These are phyloP conservation scores for Leptinotarsa haldemani DNA, from an alignment of 2,888 invertebrate species.

Conservation along the genomic window DNA sequence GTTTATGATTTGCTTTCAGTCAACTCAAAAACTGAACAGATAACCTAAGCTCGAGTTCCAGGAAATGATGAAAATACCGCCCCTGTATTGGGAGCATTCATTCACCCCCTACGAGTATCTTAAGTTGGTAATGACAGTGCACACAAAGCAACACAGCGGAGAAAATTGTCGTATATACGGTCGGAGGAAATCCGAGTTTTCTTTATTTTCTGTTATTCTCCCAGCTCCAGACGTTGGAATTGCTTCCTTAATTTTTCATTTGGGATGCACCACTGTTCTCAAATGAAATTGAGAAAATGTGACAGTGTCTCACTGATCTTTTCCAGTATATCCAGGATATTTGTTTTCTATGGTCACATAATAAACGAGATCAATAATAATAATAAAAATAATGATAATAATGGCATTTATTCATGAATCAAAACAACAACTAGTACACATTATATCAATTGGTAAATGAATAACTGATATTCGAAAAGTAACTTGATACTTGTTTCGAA, in stretches of 20 bases:
- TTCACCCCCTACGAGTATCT: constrained; percentile 48
- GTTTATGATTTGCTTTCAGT: too few species aligned
- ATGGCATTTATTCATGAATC: too few species aligned
- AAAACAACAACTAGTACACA: too few species aligned
- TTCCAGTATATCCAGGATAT: not conserved
- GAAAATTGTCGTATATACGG: constrained; percentile 38
- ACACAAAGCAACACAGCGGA: constrained; percentile 36
- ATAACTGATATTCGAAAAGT: too few species aligned
- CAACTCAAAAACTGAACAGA: too few species aligned
- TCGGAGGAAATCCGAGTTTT: constrained; percentile 39
- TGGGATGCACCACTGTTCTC: constrained; percentile 17
- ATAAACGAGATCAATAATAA: too few species aligned
- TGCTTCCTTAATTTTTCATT: constrained; percentile 35
- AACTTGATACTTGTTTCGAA: too few species aligned
- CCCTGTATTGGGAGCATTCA: constrained; percentile 48
- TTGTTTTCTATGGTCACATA: too few species aligned
- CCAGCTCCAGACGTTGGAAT: constrained; percentile 35
- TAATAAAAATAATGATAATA: too few species aligned
- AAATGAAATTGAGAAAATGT: constrained; percentile 21
- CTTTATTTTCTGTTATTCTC: constrained; percentile 39
- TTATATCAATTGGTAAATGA: too few species aligned
- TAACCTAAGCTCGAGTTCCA: not conserved
- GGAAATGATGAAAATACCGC: not conserved
- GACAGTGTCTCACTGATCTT: constrained; percentile 1
- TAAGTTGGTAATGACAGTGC: constrained; percentile 32